Evolutionary conservation across 2,888 invertebrate species (phyloP), one percentile per base, ranked within the genome.

Genomic region (Subacronicta megacephala): DNA sequence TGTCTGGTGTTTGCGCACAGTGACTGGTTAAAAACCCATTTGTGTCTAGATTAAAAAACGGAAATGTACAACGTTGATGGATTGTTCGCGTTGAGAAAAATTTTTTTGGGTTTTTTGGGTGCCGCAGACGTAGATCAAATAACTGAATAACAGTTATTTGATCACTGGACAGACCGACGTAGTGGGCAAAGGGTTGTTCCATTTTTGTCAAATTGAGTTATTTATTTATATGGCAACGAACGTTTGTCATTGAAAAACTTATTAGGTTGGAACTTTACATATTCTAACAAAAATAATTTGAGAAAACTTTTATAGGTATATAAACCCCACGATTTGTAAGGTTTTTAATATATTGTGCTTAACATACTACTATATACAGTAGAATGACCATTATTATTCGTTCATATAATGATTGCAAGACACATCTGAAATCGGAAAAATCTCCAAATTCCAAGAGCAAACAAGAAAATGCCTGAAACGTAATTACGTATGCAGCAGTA

Each of bases 1-100:
- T 72, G 71, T 68, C 53, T 53, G 60, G 46, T 66, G 62, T 75
- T 72, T 71, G 67, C 62, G 38, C 26, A 62, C 49, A 46, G 44
- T 17, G 59, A 60, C 55, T 62, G 57, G 59, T 64, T 76, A 72
- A 72, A 73, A 74, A 63, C 47, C 58, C 63, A 76, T 72, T 74
- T 74, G 61, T 61, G 64, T 58, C 62, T 66, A 56, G 66, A 76
- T 75, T 75, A 68, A 73, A 75, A 73, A 57, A 52, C 55, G 37
- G 63, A 62, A 58, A 59, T 71, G 60, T 61, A 33, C 61, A 63
- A 57, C 33, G 41, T 23, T 49, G 58, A 63, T 66, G 70, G 55
- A 75, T 69, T 58, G 63, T 65, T 23, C 50, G 29, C 44, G 45
- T 26, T 47, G 38, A 50, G 12, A 43, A 49, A 51, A 38, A 58